These are phyloP conservation scores for Gallirallus australis DNA, from an alignment of 2,797 vertebrate genomes.

Conservation along the genomic window DNA sequence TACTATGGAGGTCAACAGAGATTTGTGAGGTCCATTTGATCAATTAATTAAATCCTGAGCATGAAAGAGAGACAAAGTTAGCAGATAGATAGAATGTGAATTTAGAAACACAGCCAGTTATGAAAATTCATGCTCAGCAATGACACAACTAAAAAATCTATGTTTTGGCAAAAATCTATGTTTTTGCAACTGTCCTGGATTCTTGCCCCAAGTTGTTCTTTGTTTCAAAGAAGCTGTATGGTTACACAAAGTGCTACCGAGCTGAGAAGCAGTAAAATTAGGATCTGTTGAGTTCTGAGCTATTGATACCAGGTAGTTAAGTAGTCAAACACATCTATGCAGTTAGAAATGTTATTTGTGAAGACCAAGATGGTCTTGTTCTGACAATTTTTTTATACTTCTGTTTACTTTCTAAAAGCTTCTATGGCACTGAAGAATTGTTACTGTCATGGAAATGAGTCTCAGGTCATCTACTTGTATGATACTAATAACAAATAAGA, in stretches of 20 bases:
- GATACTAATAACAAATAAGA: not conserved
- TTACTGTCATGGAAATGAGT: not conserved
- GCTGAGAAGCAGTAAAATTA: not conserved
- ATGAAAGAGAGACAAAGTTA: not conserved
- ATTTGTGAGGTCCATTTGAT: not conserved
- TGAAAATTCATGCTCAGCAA: not conserved
- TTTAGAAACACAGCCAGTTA: not conserved
- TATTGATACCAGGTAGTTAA: not conserved
- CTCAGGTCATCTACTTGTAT: not conserved
- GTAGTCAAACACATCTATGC: not conserved
- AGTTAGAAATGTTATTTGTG: not conserved
- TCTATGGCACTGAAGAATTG: not conserved
- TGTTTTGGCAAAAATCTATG: not conserved
- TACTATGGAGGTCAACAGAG: not conserved
- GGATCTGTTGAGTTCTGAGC: not conserved
- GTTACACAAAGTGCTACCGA: not conserved
- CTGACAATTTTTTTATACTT: not conserved
- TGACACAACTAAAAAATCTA: not conserved
- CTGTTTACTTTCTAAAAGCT: not conserved
- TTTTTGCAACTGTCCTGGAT: conserved; percentile 22
- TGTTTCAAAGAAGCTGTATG: not conserved
- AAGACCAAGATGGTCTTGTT: not conserved
- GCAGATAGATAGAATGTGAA: not conserved
- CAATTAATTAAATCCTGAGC: not conserved
- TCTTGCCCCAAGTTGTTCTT: not conserved